Evolutionary conservation across 2,888 invertebrate species (phyloP).

Genomic region (Dolichopus griseipennis): DNA sequence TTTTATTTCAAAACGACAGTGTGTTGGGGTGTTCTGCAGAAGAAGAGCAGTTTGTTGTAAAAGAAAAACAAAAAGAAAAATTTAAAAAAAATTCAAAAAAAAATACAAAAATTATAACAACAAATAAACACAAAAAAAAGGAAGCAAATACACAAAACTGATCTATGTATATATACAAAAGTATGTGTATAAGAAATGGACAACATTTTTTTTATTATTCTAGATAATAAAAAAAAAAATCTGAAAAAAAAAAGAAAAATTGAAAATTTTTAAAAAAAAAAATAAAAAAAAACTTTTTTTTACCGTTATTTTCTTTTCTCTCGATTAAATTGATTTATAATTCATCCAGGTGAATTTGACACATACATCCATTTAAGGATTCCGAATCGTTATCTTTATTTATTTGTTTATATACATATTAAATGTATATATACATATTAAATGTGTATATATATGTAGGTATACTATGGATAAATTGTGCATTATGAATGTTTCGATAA

Average conservation of each 20-base stretch:
- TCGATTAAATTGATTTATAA: neutral
- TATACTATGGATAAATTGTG: no score
- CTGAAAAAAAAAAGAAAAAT: no score
- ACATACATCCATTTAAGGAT: neutral
- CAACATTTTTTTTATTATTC: neutral
- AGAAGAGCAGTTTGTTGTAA: neutral
- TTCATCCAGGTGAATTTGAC: conserved; percentile 4
- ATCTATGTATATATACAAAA: no score
- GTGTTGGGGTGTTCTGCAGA: no score
- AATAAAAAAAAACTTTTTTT: neutral
- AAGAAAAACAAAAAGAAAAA: neutral
- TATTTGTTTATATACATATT: no score
- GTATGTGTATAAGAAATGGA: neutral
- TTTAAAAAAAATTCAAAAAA: neutral
- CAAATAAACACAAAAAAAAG: neutral
- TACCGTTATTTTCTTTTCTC: neutral
- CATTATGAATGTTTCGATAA: no score
- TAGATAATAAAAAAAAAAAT: no score
- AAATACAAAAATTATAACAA: neutral
- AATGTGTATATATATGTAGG: no score
- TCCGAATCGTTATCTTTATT: no score
- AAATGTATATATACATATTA: no score
- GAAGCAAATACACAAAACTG: neutral
- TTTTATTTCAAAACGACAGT: neutral
- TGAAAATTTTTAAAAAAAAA: no score